These are phyloP conservation scores for Camponotus floridanus DNA, from an alignment of 1,140 invertebrate species.

Conservation along the genomic window DNA sequence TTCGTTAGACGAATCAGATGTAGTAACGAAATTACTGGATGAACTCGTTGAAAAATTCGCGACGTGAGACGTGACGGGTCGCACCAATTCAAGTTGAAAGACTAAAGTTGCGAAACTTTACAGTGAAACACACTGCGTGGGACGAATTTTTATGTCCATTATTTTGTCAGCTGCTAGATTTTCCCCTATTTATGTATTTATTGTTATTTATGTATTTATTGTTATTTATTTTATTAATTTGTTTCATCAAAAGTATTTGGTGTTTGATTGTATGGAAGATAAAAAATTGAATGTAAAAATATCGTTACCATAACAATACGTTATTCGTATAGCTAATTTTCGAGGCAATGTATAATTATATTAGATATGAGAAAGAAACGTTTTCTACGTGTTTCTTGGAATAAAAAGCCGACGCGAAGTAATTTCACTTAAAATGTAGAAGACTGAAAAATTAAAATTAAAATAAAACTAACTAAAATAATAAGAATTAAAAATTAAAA, in stretches of 20 bases:
- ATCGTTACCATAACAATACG: neutral
- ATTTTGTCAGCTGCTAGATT: neutral
- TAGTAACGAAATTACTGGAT: constrained; percentile 53
- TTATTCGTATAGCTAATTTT: neutral
- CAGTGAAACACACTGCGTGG: constrained; percentile 10
- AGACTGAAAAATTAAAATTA: neutral
- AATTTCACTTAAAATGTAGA: neutral
- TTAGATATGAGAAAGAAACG: neutral
- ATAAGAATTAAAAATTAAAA: no score
- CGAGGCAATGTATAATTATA: neutral
- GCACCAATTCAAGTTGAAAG: constrained; percentile 30
- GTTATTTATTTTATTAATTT: neutral
- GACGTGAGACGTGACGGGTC: constrained; percentile 28
- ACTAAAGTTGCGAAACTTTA: constrained; percentile 11
- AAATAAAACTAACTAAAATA: no score
- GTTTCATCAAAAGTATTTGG: neutral
- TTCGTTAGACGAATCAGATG: constrained; percentile 46
- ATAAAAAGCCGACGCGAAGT: neutral
- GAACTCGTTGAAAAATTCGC: constrained; percentile 53
- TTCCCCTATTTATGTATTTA: neutral
- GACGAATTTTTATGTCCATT: neutral
- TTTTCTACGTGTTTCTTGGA: neutral
- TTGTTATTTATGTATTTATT: no score
- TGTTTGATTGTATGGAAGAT: no score
- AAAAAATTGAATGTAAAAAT: neutral